phyloP scores from a whole-genome alignment of 2,113 vertebrate genomes.

The Leucoraja erinaceus region DNA sequence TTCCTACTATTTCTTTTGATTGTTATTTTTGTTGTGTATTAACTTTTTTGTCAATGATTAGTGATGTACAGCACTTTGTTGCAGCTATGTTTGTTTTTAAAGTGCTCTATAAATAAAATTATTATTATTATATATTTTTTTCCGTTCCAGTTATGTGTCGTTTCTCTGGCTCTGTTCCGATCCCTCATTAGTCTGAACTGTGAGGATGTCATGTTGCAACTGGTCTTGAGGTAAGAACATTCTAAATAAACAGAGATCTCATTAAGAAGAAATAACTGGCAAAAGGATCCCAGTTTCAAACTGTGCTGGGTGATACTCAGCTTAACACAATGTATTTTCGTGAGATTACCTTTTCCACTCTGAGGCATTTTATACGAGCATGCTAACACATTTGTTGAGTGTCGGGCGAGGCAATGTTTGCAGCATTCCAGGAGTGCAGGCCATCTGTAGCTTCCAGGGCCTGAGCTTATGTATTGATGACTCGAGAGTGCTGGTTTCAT shows the following conservation, averaged over 20 bases:
- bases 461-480: too few relatives aligned
- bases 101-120: too few relatives aligned
- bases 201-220: constrained; percentile 94
- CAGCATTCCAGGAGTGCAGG: neutral
- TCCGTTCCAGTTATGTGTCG: constrained; percentile 75
- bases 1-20: too few relatives aligned
- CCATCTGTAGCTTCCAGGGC: too few relatives aligned
- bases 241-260: neutral
- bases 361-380: neutral
- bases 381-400: neutral
- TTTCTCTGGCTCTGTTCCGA: constrained; percentile 86
- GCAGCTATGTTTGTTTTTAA: too few relatives aligned
- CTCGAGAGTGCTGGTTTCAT: too few relatives aligned
- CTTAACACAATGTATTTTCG: neutral
- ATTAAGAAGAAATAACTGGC: constrained; percentile 2
- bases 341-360: neutral
- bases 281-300: neutral
- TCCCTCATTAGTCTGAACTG: constrained; percentile 88
- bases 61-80: too few relatives aligned
- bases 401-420: neutral
- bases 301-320: neutral
- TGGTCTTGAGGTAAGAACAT: constrained; percentile 73
- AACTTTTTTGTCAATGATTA: too few relatives aligned
- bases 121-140: constrained; percentile 32
- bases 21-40: too few relatives aligned